Base-by-base conservation (phyloP, 1,140 invertebrate genomes). In the Adelges cooleyi region DNA sequence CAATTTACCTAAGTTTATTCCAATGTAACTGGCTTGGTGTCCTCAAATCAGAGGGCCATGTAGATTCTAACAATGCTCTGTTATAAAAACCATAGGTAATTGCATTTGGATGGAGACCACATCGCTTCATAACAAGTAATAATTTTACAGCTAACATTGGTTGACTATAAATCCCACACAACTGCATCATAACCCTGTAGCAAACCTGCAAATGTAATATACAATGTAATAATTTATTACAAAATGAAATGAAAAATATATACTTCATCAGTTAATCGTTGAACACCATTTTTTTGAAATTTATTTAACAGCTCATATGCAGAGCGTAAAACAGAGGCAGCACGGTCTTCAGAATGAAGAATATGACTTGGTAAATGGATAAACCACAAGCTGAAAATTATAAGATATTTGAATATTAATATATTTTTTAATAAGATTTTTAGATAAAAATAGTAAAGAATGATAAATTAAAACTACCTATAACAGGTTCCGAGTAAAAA, bases 161-260 rank as follows among this genome's bases (percentile, higher is more conserved):
- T 71, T 95, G 82, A 66, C 89, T 87, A 73, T 97, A 91, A 67
- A 92, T 85, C 9, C 95, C 95, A 77, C 96, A 99, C 2, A 99
- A 80, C 76, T 98, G 93, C 90, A 99, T 97, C 84, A 99, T 89
- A 27, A 97, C 89, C 69, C 96, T 81, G 75, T 98, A 99, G 76
- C 94, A 98, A 62, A 98, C 88, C 88, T 92, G 70, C 38, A 13
- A 42, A 13, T 54, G 9, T 18, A 25, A 25, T 49, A 53, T 53
- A 53, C 8, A 33, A 33, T 33, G 29, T 25, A 59, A 56, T 51
- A 65, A 65, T 62, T 50, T n/a, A 62, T 36, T 44, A 27, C 27
- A n/a, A 2, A 48, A 65, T 50, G 25, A 17, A 65, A 65, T 23
- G n/a, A 46, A 23, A 29, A 69, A 65, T 42, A 68, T 71, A 71